Evolutionary conservation across 2,888 invertebrate species (phyloP).

Genomic region (Andrena hattorfiana): DNA sequence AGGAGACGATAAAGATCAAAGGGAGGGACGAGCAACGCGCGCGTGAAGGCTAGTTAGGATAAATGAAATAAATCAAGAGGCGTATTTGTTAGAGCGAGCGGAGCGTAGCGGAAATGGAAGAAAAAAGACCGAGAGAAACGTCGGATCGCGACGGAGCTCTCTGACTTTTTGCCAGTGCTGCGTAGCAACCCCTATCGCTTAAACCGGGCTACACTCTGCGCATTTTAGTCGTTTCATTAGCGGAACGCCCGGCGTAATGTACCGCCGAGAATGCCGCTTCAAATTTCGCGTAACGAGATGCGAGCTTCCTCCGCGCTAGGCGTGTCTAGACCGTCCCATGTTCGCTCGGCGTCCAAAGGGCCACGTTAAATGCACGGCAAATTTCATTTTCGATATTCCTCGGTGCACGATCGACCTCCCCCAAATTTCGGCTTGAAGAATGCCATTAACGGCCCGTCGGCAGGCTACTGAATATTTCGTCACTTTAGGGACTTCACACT

Average conservation of each 20-base stretch:
- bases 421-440: no score
- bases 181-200: constrained; percentile 18
- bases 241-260: constrained; percentile 49
- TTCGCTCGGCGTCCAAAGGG: not conserved
- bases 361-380: constrained; percentile 34
- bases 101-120: not conserved
- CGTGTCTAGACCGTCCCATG: not conserved
- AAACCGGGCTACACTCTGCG: constrained; percentile 36
- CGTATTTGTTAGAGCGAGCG: not conserved
- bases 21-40: not conserved
- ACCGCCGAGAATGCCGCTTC: constrained; percentile 48
- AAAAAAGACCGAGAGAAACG: not conserved
- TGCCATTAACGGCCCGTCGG: no score
- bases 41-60: not conserved
- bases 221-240: constrained; percentile 71
- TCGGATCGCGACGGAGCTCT: not conserved
- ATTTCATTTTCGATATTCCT: constrained; percentile 26
- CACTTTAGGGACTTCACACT: no score
- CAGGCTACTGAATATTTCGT: no score
- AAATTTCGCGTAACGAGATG: constrained; percentile 58
- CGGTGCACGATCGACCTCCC: not conserved
- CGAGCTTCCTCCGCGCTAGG: constrained; percentile 16
- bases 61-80: constrained; percentile 3
- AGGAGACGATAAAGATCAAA: not conserved
- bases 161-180: constrained; percentile 10